A percentile compares a stretch with the other conserved stretches of the same genome.
phyloP scores from a whole-genome alignment of 2,113 vertebrate genomes.

The Maccullochella peelii region DNA sequence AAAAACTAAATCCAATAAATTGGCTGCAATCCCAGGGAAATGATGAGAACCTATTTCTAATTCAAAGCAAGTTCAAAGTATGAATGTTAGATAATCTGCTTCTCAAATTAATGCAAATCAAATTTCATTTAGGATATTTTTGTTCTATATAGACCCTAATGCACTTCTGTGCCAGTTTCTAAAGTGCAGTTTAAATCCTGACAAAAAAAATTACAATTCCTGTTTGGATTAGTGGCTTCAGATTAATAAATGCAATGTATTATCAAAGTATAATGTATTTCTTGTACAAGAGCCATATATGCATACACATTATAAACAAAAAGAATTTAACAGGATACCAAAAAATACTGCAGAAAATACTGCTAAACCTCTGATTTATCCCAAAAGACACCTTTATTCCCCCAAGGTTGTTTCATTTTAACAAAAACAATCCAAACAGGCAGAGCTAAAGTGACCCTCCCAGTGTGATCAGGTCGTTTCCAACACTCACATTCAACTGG shows the following conservation, averaged over 20 bases:
- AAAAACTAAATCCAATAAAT: slow-evolving; percentile 72
- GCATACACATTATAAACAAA: slow-evolving; percentile 18
- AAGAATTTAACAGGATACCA: slow-evolving; percentile 10
- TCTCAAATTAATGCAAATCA: slow-evolving; percentile 80
- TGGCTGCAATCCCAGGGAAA: slow-evolving; percentile 79
- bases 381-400: background rate
- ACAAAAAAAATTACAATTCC: slow-evolving; percentile 46
- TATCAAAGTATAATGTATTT: slow-evolving; percentile 45
- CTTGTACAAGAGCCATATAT: background rate
- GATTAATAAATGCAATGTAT: slow-evolving; percentile 55
- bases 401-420: background rate
- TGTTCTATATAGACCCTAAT: slow-evolving; percentile 66
- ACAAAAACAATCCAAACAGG: slow-evolving; percentile 17
- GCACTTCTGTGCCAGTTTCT: slow-evolving; percentile 59
- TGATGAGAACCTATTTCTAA: slow-evolving; percentile 77
- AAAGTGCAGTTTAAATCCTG: slow-evolving; percentile 59
- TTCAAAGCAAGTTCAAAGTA: slow-evolving; percentile 79
- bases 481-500: slow-evolving; percentile 33
- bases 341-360: background rate
- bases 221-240: slow-evolving; percentile 63
- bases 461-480: slow-evolving; percentile 24
- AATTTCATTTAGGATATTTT: slow-evolving; percentile 77
- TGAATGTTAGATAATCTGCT: slow-evolving; percentile 77
- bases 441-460: background rate
- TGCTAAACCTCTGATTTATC: background rate